Percentiles rank a stretch among this genome's conserved stretches.
Evolutionary conservation across 2,797 vertebrate genomes (phyloP).

Genomic region (Pipistrellus pipistrellus): DNA sequence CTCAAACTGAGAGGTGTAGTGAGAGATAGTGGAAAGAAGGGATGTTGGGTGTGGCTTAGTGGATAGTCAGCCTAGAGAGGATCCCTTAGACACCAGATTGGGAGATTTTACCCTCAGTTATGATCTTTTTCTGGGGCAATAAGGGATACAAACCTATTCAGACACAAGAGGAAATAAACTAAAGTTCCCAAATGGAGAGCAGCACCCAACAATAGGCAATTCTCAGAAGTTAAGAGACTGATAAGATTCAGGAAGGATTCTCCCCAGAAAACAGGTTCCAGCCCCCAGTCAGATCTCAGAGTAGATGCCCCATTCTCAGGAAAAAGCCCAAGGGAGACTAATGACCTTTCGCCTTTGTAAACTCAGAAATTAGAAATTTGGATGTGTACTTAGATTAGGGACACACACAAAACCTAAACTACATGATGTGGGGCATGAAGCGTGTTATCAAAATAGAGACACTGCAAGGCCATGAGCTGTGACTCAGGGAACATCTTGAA

Average conservation of each 20-base stretch:
- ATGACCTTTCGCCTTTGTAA: background rate
- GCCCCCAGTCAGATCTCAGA: background rate
- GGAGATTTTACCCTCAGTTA: background rate
- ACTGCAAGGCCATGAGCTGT: background rate
- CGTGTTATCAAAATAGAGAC: background rate
- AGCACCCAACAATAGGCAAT: background rate
- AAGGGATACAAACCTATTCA: background rate
- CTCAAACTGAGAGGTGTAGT: background rate
- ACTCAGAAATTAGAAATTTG: background rate
- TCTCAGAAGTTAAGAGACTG: background rate
- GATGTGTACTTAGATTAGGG: background rate
- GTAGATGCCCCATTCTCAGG: background rate
- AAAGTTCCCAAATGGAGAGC: background rate
- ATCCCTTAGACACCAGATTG: background rate
- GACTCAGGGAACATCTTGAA: conserved; percentile 37
- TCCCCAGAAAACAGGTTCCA: background rate
- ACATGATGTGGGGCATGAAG: background rate
- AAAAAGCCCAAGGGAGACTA: background rate
- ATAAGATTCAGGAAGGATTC: background rate
- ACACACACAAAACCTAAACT: background rate
- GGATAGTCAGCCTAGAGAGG: background rate
- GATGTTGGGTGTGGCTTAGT: background rate
- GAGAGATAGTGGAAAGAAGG: background rate
- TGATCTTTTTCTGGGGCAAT: background rate
- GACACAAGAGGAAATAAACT: background rate